Conservation (phyloP, 2,113 vertebrate genomes). For the Crotalus tigris region DNA sequence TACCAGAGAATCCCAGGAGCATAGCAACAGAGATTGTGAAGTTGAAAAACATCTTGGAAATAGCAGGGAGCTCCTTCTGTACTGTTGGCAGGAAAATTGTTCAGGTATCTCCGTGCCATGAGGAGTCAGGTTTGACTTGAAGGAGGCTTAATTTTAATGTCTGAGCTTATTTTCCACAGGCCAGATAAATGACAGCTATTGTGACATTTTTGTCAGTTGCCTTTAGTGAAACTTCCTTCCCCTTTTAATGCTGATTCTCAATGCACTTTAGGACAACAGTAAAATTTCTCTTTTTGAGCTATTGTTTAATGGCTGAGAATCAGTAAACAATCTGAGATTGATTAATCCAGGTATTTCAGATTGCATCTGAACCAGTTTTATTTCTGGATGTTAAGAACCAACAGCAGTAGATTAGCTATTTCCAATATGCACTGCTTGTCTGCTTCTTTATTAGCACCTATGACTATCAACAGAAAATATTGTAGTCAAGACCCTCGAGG, state of each 20-base stretch:
- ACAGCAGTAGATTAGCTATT: not conserved
- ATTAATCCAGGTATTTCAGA: not conserved
- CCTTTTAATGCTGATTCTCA: not conserved
- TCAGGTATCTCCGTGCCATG: not conserved
- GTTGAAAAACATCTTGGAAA: not conserved
- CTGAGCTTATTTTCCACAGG: not conserved
- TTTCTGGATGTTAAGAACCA: not conserved
- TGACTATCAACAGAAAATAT: not conserved
- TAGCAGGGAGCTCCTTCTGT: not conserved
- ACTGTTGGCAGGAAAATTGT: not conserved
- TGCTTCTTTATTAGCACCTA: not conserved
- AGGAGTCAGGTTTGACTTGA: not conserved
- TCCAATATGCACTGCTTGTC: not conserved
- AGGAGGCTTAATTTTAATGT: not conserved
- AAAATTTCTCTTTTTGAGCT: not conserved
- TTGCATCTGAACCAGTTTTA: not conserved
- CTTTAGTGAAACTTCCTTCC: not conserved
- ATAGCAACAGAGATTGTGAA: not conserved
- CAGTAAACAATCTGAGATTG: not conserved
- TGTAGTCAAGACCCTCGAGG: not conserved
- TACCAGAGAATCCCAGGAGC: not conserved
- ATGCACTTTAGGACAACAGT: not conserved
- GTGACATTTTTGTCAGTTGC: not conserved
- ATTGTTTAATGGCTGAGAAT: not conserved
- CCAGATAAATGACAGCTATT: not conserved